Conservation (phyloP, 2,113 vertebrate genomes). For the Lycaon pictus region DNA sequence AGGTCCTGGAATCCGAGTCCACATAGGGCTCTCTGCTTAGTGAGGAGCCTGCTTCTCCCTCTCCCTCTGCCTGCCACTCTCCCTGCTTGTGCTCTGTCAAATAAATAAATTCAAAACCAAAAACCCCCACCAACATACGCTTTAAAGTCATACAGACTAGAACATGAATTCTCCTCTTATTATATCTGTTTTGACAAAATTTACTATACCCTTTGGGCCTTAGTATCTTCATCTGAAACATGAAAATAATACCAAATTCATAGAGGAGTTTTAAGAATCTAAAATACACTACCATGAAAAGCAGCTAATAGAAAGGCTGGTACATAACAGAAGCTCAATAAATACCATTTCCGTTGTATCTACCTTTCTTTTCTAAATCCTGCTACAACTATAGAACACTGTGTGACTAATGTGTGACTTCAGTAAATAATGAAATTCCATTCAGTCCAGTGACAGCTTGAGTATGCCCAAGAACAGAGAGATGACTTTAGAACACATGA, state of each 20-base stretch:
- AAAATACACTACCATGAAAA: constrained; percentile 51
- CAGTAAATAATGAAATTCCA: constrained; percentile 3
- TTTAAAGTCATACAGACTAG: neutral
- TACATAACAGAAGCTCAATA: neutral
- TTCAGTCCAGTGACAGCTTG: neutral
- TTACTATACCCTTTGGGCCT: neutral
- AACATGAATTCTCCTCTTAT: neutral
- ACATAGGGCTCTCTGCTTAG: too few species aligned
- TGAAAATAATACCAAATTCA: constrained; percentile 32
- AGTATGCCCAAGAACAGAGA: neutral
- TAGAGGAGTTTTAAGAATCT: neutral
- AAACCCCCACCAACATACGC: neutral
- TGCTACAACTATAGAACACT: neutral
- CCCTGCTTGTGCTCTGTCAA: too few species aligned
- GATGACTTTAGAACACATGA: neutral
- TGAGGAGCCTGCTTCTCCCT: too few species aligned
- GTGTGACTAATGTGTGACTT: neutral
- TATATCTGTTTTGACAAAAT: neutral
- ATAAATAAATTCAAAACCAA: too few species aligned
- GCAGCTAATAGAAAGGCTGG: neutral
- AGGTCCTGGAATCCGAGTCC: too few species aligned
- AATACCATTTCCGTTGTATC: neutral
- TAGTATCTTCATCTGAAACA: neutral
- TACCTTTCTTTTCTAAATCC: constrained; percentile 1
- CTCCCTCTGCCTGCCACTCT: too few species aligned